Evolutionary conservation across 2,888 invertebrate species (phyloP).

Genomic region (Philonicus albiceps): DNA sequence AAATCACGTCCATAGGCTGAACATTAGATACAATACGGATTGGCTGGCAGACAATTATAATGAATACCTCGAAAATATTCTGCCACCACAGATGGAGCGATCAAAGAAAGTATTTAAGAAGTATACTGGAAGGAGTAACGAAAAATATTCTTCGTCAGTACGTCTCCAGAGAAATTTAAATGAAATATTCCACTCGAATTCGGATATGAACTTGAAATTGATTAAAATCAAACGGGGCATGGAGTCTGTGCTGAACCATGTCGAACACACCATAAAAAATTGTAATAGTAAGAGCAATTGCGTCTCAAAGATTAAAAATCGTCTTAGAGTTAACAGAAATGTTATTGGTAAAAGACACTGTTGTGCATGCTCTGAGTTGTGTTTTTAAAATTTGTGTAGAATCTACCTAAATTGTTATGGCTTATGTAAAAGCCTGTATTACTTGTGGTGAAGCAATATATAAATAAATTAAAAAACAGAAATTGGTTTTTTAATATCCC

Average conservation of each 20-base stretch:
- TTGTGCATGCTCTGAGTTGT: not conserved
- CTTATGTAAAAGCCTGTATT: not conserved
- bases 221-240: constrained; percentile 46
- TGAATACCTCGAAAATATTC: constrained; percentile 28
- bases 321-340: not conserved
- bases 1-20: constrained; percentile 41
- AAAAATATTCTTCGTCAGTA: not conserved
- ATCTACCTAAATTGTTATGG: not conserved
- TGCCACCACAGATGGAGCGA: not conserved
- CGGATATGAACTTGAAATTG: constrained; percentile 43
- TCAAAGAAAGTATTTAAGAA: not conserved
- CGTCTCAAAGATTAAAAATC: not conserved
- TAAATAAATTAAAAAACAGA: too few species aligned
- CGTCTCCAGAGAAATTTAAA: not conserved
- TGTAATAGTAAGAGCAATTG: constrained; percentile 5
- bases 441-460: not conserved
- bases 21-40: constrained; percentile 42
- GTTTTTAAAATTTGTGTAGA: not conserved
- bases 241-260: constrained; percentile 41
- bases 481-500: too few species aligned
- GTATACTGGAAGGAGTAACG: not conserved
- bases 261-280: constrained; percentile 40
- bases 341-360: not conserved
- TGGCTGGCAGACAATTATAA: constrained; percentile 40
- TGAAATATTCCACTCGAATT: constrained; percentile 36